These are phyloP conservation scores for Vultur gryphus DNA, from an alignment of 2,797 vertebrate genomes.

Conservation along the genomic window DNA sequence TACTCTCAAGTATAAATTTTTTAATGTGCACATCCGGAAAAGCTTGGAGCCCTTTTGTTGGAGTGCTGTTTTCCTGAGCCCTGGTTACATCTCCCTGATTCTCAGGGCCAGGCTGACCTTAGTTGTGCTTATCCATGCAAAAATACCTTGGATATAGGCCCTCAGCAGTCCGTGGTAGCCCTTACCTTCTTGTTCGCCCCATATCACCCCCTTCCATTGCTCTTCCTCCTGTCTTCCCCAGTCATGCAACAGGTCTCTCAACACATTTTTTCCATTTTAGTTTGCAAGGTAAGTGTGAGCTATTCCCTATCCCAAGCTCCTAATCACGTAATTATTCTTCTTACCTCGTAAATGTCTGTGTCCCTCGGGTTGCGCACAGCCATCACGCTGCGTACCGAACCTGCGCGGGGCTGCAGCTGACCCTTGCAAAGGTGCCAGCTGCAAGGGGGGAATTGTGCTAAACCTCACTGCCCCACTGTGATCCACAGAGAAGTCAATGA, in stretches of 20 bases:
- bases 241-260: too few relatives aligned
- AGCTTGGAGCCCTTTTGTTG: background rate
- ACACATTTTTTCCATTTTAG: background rate
- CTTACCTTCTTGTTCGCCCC: background rate
- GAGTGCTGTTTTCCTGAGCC: background rate
- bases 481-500: background rate
- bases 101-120: background rate
- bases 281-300: background rate
- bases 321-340: background rate
- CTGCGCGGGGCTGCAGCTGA: accelerated
- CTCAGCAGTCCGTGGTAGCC: accelerated
- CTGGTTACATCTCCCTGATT: background rate
- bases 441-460: accelerated
- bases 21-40: background rate
- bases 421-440: background rate
- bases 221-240: background rate
- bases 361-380: background rate
- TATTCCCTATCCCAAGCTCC: too few relatives aligned
- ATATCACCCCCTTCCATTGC: background rate
- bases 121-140: background rate
- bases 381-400: background rate
- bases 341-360: background rate
- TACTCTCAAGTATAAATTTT: background rate
- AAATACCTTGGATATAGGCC: background rate
- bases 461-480: background rate